Evolutionary conservation across 2,797 vertebrate species (phyloP), one percentile per base, ranked within the genome.

Genomic region (Microhierax caerulescens): DNA sequence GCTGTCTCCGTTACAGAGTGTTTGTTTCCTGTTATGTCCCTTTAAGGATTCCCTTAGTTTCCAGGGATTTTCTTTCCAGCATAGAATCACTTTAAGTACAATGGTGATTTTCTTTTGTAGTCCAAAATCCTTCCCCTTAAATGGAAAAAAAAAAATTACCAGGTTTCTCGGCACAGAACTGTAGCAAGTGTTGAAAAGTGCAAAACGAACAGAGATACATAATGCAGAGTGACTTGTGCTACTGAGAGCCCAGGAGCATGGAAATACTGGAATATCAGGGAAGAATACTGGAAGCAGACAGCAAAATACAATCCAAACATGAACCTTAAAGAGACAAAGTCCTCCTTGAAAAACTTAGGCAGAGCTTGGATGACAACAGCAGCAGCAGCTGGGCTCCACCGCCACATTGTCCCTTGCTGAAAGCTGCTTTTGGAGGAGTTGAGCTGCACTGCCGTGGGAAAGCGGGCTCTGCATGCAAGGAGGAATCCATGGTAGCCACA

Each of bases 31-130:
- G 22, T 88, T 80, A 51, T 18, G 27, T 28, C 45, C 48, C 87
- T 91, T 73, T 84, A 85, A 85, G 91, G 59, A 86, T 92, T 96
- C 68, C 48, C 48, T 85, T 78, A 12, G 37, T 91, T 90, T 94
- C 64, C 79, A 78, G 65, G 37, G 68, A 54, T 81, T 88, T 88
- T 90, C 72, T 83, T 85, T 83, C 68, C 82, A 60, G 64, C 37
- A 45, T 86, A 65, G 30, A 91, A 93, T 80, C 34, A 43, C 61
- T 85, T 91, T 32, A 57, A 45, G 43, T 95, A 84, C 65, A 94
- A 90, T 9, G 25, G 64, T 77, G n/a, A 85, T 95, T 94, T 92
- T 96, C 41, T 83, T 88, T 72, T 43, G 57, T 13, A 54, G 72
- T 30, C 53, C 6, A 1, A 94, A 85, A 72, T 74, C 75, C 50